Evolutionary conservation across 2,797 vertebrate species (phyloP).

Genomic region (Eidolon dupreanum): DNA sequence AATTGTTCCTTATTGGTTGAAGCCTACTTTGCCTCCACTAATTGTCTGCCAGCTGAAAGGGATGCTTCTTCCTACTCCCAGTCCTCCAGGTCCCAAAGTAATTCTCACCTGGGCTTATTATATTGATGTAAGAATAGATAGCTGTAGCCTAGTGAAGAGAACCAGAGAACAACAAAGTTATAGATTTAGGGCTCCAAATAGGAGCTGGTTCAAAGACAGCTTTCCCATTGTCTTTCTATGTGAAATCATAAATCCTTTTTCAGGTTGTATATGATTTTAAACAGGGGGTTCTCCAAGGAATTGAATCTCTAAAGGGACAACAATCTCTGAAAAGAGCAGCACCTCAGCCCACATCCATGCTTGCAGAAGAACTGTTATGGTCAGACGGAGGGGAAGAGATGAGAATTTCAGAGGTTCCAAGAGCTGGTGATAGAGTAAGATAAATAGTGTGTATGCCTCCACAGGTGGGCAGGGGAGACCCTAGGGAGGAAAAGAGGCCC

Average conservation of each 20-base stretch:
- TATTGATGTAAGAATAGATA: background rate
- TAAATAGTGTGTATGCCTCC: background rate
- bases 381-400: background rate
- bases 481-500: background rate
- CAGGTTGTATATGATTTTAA: background rate
- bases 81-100: slow-evolving; percentile 10
- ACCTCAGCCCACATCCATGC: background rate
- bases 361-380: background rate
- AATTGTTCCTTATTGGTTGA: slow-evolving; percentile 47
- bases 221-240: background rate
- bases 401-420: background rate
- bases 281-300: background rate
- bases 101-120: slow-evolving; percentile 24
- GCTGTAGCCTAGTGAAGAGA: background rate
- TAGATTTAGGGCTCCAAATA: background rate
- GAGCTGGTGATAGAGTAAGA: background rate
- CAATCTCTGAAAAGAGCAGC: background rate
- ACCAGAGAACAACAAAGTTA: background rate
- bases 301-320: background rate
- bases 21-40: slow-evolving; percentile 46
- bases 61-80: slow-evolving; percentile 28
- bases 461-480: background rate
- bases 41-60: slow-evolving; percentile 41
- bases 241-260: background rate
- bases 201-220: background rate